A percentile compares a stretch with the other conserved stretches of the same genome.
Conservation (phyloP, 1,140 invertebrate species). For the Megalopta genalis region DNA sequence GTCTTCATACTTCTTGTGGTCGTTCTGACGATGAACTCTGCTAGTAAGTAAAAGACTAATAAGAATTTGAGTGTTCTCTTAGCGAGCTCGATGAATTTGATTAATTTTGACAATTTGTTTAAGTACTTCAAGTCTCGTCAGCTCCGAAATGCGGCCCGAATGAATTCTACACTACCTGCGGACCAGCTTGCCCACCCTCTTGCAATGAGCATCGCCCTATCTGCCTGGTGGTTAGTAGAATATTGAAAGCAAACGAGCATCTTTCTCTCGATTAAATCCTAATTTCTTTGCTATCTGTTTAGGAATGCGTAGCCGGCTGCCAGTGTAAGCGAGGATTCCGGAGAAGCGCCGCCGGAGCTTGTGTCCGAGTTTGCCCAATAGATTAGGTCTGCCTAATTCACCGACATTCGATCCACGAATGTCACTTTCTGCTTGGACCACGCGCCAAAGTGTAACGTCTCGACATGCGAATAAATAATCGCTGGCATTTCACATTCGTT, state of each 20-base stretch:
- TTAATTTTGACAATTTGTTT: too few relatives aligned
- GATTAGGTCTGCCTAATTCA: background rate
- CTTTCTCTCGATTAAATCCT: background rate
- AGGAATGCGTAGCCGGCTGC: conserved; percentile 13
- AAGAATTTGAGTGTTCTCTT: too few relatives aligned
- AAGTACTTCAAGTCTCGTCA: background rate
- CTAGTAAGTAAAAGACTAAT: too few relatives aligned
- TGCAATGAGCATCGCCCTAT: background rate
- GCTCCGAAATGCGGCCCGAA: background rate
- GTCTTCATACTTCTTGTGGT: too few relatives aligned
- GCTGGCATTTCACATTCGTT: background rate
- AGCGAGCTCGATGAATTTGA: too few relatives aligned
- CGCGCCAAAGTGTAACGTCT: too few relatives aligned
- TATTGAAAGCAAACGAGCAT: too few relatives aligned
- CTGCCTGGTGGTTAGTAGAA: conserved; percentile 9
- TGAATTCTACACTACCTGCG: background rate
- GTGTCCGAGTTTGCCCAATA: too few relatives aligned
- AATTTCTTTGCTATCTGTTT: background rate
- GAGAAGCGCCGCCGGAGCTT: background rate
- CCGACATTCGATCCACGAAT: background rate
- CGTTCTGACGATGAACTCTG: too few relatives aligned
- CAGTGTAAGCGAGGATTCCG: conserved; percentile 2
- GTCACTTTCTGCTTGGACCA: background rate
- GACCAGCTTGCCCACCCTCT: background rate
- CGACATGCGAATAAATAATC: background rate